Evolutionary conservation across 2,113 vertebrate genomes (phyloP).

Genomic region (Odobenus rosmarus): DNA sequence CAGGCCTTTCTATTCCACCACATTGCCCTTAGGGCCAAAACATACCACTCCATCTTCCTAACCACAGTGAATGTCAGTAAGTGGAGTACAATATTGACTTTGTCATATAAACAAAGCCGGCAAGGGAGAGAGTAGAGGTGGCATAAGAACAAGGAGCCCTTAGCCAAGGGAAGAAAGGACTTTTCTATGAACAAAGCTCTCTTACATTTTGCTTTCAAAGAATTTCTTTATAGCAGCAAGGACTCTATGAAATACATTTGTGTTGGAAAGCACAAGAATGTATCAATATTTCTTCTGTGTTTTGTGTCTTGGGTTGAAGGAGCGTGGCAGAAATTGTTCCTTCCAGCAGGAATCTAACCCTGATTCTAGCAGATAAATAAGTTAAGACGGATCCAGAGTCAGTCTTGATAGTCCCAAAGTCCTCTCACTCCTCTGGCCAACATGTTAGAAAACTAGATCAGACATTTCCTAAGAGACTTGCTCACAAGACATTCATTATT

Average conservation of each 20-base stretch:
- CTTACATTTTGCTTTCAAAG: conserved; percentile 71
- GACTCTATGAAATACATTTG: conserved; percentile 60
- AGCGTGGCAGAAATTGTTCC: not conserved
- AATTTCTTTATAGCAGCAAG: conserved; percentile 56
- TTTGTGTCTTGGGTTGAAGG: not conserved
- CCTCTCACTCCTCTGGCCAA: not conserved
- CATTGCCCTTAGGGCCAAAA: not conserved
- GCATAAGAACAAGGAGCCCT: conserved; percentile 50
- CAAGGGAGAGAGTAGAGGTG: not conserved
- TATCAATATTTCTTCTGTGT: conserved; percentile 47
- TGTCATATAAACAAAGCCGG: conserved; percentile 50
- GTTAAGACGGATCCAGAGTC: not conserved
- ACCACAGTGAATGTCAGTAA: not conserved
- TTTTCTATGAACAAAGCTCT: conserved; percentile 56
- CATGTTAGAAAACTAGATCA: not conserved
- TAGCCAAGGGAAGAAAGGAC: not conserved
- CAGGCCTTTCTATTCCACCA: not conserved
- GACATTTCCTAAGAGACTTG: conserved; percentile 14
- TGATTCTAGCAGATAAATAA: not conserved
- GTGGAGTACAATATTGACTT: conserved; percentile 60
- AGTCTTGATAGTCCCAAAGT: not conserved
- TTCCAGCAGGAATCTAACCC: not conserved
- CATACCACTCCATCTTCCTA: not conserved
- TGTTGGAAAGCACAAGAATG: conserved; percentile 69
- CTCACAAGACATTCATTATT: not conserved